Evolutionary conservation across 2,113 vertebrate genomes (phyloP), one percentile per base, ranked within the genome.

Genomic region (Ondatra zibethicus): DNA sequence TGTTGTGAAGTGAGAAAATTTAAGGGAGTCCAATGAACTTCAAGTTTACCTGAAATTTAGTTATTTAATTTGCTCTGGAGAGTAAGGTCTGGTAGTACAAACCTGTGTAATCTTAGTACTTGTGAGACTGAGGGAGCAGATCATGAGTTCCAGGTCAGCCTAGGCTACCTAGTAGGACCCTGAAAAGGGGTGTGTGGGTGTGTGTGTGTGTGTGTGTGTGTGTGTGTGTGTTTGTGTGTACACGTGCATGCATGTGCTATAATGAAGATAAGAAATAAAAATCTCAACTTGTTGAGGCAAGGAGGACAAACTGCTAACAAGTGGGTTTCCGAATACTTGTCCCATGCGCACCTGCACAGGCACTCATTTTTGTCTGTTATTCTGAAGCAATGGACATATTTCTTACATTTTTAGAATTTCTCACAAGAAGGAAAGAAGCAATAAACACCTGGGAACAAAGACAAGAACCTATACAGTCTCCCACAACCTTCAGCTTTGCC

Each of bases 391-490:
- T 58, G 12, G 13, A 25, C 45, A 76, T 39, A 47, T 92, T 65
- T 85, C 55, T 55, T 33, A 33, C 29, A 39, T 36, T 81, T 88
- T 42, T 42, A 89, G 81, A 75, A 47, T 66, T 61, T 94, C n/a
- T 97, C 72, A 82, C 17, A 85, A 78, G 6, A 77, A 78, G 5
- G 19, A 70, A 92, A 47, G 29, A 88, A 80, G 39, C 29, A 95
- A 77, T 58, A 93, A 89, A 23, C 39, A 94, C 93, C 84, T 72
- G 63, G 27, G 39, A 39, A 96, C 33, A 88, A 73, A 85, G 55
- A 19, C 81, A 82, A 78, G 12, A 68, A 78, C 13, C 11, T 91
- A 23, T 89, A 19, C 2, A 45, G 68, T 27, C 3, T 76, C 50
- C 65, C 75, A 45, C 36, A 88, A 9, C 70, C 23, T 88, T 93